phyloP scores from a whole-genome alignment of 2,797 vertebrate genomes.

The Sparus aurata region DNA sequence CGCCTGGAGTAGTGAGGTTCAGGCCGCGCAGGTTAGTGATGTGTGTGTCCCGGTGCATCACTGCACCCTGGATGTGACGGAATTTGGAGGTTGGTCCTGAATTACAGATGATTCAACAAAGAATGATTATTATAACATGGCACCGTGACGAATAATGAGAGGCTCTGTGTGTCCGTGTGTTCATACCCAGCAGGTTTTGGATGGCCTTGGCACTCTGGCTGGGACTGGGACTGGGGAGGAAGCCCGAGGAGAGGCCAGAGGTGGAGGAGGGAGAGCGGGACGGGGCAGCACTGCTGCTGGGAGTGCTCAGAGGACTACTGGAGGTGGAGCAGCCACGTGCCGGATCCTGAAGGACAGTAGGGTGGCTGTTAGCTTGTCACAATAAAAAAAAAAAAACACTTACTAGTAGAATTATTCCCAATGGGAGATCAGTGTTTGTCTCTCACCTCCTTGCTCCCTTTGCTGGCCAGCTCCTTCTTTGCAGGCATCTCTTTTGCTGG shows the following conservation, averaged over 20 bases:
- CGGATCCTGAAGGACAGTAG: conserved; percentile 69
- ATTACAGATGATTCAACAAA: neutral
- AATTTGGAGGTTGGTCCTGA: conserved; percentile 94
- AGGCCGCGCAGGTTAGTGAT: conserved; percentile 94
- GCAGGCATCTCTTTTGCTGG: conserved; percentile 54
- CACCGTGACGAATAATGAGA: neutral
- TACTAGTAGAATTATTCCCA: neutral
- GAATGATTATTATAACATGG: neutral
- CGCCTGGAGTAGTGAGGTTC: conserved; percentile 95
- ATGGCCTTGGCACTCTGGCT: conserved; percentile 88
- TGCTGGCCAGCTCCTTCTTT: conserved; percentile 66
- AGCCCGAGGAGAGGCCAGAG: conserved; percentile 90
- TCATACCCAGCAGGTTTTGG: conserved; percentile 91
- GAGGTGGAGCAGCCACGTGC: conserved; percentile 86
- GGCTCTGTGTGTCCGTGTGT: neutral
- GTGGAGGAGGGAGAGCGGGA: conserved; percentile 89
- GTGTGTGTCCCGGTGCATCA: conserved; percentile 92
- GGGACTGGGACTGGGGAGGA: conserved; percentile 89
- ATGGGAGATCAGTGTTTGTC: neutral
- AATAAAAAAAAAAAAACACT: neutral
- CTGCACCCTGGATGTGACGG: conserved; percentile 90
- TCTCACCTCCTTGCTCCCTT: conserved; percentile 80
- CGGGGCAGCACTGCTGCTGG: conserved; percentile 86
- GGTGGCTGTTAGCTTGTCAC: neutral
- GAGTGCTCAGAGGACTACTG: conserved; percentile 89